phyloP scores from a whole-genome alignment of 2,113 vertebrate genomes.

The Girardinichthys multiradiatus region DNA sequence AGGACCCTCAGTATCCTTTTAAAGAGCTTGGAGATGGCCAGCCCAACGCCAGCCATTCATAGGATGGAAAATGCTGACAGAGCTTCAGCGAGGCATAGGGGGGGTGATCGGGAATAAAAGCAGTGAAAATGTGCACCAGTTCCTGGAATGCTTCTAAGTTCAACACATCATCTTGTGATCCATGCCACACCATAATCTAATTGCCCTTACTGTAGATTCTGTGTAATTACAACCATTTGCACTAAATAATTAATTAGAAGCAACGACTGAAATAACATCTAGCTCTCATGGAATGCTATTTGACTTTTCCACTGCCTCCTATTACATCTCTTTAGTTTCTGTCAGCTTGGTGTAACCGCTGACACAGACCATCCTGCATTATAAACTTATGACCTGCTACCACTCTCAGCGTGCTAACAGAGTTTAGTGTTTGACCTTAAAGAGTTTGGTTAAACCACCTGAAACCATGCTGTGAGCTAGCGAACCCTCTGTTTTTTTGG shows the following conservation, averaged over 20 bases:
- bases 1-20: conserved; percentile 72
- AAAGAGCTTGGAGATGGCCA: conserved; percentile 65
- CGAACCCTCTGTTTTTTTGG: conserved; percentile 32
- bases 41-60: conserved; percentile 59
- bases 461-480: conserved; percentile 11
- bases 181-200: conserved; percentile 35
- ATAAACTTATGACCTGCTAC: conserved; percentile 30
- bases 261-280: conserved; percentile 61
- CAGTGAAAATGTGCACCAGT: conserved; percentile 17
- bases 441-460: conserved; percentile 40
- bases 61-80: conserved; percentile 58
- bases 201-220: conserved; percentile 42
- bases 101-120: not conserved
- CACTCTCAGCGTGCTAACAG: conserved; percentile 27
- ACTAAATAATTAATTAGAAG: conserved; percentile 73
- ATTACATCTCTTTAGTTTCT: conserved; percentile 52
- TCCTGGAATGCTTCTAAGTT: conserved; percentile 65
- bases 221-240: conserved; percentile 71
- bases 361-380: conserved; percentile 45
- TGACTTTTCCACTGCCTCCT: conserved; percentile 43
- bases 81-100: conserved; percentile 22
- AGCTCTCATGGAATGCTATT: conserved; percentile 54
- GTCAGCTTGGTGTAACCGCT: conserved; percentile 31
- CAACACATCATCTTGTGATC: conserved; percentile 36
- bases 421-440: conserved; percentile 45